Evolutionary conservation across 2,888 invertebrate genomes (phyloP).

Genomic region (Melieria picta): DNA sequence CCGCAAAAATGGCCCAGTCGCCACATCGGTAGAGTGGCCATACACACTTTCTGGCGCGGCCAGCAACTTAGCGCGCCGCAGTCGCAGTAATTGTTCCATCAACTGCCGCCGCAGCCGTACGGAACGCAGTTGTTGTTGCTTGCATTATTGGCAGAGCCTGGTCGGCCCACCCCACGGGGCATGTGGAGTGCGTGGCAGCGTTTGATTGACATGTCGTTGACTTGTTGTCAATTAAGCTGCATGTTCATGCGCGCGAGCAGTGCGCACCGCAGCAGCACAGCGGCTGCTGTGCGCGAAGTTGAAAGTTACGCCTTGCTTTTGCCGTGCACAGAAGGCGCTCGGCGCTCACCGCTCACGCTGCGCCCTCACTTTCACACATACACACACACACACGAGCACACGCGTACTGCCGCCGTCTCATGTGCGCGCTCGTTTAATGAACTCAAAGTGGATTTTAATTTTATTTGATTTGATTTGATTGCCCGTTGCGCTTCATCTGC

Average conservation of each 20-base stretch:
- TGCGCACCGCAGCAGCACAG: not conserved
- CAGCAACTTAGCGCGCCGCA: not conserved
- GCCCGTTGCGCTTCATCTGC: conserved; percentile 44
- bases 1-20: too few relatives aligned
- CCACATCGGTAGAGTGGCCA: too few relatives aligned
- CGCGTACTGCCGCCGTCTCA: not conserved
- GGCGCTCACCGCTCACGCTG: too few relatives aligned
- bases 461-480: conserved; percentile 59
- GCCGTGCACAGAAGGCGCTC: too few relatives aligned
- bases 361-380: not conserved
- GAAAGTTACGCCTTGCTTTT: conserved; percentile 34
- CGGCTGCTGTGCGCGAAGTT: conserved; percentile 11
- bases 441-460: conserved; percentile 65
- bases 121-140: not conserved
- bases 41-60: not conserved
- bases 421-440: conserved; percentile 53
- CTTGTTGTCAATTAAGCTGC: conserved; percentile 63
- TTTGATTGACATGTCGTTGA: conserved; percentile 66
- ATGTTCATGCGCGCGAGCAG: conserved; percentile 46
- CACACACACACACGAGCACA: conserved; percentile 9
- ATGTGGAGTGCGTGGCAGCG: conserved; percentile 23
- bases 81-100: not conserved
- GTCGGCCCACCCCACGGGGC: conserved; percentile 14
- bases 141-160: not conserved
- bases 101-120: too few relatives aligned